Evolutionary conservation across 2,888 invertebrate genomes (phyloP).

Genomic region (Physocephala rufipes): DNA sequence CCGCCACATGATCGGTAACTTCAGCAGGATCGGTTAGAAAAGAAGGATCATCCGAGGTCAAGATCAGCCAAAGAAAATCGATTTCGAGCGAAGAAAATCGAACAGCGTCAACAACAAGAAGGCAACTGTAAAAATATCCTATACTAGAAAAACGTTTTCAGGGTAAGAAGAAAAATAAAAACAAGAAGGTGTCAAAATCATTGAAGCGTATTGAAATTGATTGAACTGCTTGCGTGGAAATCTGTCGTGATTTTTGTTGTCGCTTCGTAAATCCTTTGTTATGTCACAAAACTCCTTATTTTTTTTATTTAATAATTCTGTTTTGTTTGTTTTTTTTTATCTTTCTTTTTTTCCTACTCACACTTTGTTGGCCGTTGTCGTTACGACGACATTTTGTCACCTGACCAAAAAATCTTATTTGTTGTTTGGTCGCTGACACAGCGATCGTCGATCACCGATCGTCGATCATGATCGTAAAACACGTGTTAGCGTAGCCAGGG

Average conservation of each 20-base stretch:
- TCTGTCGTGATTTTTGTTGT: not conserved
- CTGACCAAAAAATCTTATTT: conserved; percentile 41
- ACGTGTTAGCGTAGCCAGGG: conserved; percentile 19
- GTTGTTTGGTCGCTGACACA: not conserved
- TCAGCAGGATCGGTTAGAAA: not conserved
- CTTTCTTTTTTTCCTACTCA: conserved; percentile 6
- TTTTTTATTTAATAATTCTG: not conserved
- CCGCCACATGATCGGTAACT: conserved; percentile 15
- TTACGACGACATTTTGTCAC: conserved; percentile 45
- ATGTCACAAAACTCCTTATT: conserved; percentile 28
- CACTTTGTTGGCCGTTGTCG: conserved; percentile 18
- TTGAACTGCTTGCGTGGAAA: conserved; percentile 46
- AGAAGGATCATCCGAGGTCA: not conserved
- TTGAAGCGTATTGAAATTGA: conserved; percentile 56
- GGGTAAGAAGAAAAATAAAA: conserved; percentile 18
- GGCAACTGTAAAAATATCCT: conserved; percentile 5
- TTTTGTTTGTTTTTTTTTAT: conserved; percentile 17
- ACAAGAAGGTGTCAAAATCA: conserved; percentile 54
- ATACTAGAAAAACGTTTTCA: not conserved
- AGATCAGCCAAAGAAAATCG: conserved; percentile 30
- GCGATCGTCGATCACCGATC: conserved; percentile 15
- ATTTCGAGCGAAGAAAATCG: conserved; percentile 8
- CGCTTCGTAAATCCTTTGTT: conserved; percentile 40
- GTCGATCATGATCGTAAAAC: conserved; percentile 26
- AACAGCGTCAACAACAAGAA: conserved; percentile 4